These are phyloP conservation scores for Caenorhabditis panamensis DNA, from an alignment of 2,888 invertebrate species.

Conservation along the genomic window DNA sequence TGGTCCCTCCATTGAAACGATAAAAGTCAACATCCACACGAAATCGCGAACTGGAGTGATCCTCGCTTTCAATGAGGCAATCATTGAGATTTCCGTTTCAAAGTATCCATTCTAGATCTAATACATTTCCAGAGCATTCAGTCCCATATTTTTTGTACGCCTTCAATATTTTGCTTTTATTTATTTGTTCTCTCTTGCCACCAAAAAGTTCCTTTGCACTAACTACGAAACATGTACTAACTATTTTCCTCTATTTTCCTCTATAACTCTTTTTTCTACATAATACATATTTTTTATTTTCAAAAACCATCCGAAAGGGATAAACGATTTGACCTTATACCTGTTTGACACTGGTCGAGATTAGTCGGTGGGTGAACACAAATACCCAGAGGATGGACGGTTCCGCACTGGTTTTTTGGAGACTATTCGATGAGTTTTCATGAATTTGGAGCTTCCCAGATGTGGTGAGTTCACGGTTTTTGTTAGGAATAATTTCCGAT, in stretches of 20 bases:
- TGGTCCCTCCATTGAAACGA: conserved; percentile 66
- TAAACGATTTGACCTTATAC: conserved; percentile 40
- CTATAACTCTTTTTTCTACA: neutral
- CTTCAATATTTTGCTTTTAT: neutral
- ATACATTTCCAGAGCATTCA: too few relatives aligned
- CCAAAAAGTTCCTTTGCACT: too few relatives aligned
- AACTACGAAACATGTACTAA: too few relatives aligned
- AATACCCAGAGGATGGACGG: neutral
- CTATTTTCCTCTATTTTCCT: conserved; percentile 2
- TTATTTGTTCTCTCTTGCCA: conserved; percentile 32
- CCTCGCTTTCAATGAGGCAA: conserved; percentile 82
- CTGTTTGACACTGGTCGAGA: conserved; percentile 17
- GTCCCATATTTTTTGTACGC: too few relatives aligned
- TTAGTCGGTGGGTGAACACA: conserved; percentile 1
- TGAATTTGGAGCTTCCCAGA: conserved; percentile 51
- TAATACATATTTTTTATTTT: too few relatives aligned
- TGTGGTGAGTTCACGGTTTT: conserved; percentile 34
- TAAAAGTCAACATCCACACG: conserved; percentile 81
- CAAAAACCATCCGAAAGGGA: conserved; percentile 18
- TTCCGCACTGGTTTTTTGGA: neutral
- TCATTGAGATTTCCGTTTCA: conserved; percentile 82
- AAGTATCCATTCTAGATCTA: conserved; percentile 72
- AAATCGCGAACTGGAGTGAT: conserved; percentile 81
- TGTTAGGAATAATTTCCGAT: too few relatives aligned
- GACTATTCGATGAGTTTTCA: conserved; percentile 1